Evolutionary conservation across 2,888 invertebrate species (phyloP), one percentile per base, ranked within the genome.

Genomic region (Erebia aethiops): DNA sequence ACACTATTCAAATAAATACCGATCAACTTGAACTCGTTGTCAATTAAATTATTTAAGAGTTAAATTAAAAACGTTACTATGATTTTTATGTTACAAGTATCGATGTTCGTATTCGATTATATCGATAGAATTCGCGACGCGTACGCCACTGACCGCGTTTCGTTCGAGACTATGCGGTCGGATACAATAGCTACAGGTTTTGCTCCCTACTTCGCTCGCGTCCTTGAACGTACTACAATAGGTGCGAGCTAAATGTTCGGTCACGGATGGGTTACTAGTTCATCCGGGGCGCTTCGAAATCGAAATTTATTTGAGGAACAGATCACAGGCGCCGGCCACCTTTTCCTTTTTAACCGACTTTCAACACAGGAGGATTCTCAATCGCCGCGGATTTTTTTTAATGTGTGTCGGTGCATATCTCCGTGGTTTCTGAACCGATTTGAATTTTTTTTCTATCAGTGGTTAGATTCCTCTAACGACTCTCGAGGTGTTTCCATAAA

Each of bases 141-240:
- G 56, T 61, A 66, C 18, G 21, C 70, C 60, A 56, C 51, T 58
- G 58, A 16, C 5, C 54, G 65, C 71, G 69, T 56, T 52, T 65
- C 61, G 71, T 65, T 69, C 60, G 69, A 65, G 46, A 71, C 69
- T 71, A 69, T 35, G 26, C 16, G 51, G 8, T 60, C 16, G 60
- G 35, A 18, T 60, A 52, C 52, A 62, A 46, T 56, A 21, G 56
- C 35, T n/a, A 49, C 57, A 58, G 58, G 54, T 35, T 54, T 43
- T 18, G 69, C 58, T 70, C 74, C 74, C 71, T 69, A 51, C 67
- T 58, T 51, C 56, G 41, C 70, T 69, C 60, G 71, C 73, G 76
- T 76, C 76, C 76, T 77, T 77, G 77, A 63, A 63, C 58, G 54
- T 70, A 73, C 68, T 67, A 69, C 72, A 68, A 66, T 56, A 43